These are phyloP conservation scores for Etheostoma perlongum DNA, from an alignment of 2,797 vertebrate species.

Conservation along the genomic window DNA sequence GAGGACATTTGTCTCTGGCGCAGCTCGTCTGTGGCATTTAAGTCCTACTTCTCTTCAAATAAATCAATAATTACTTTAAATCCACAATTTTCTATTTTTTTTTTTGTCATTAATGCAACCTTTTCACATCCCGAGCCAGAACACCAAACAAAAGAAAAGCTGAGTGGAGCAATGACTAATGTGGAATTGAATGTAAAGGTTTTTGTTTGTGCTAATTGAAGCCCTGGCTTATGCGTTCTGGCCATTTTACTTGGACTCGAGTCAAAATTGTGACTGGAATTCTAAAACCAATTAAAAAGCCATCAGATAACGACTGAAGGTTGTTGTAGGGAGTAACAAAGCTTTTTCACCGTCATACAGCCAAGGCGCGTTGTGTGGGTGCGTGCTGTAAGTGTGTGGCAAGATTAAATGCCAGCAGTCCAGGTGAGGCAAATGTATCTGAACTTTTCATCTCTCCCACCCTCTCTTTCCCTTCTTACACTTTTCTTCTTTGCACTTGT, in stretches of 20 bases:
- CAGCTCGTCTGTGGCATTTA: slow-evolving; percentile 72
- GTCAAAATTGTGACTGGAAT: slow-evolving; percentile 62
- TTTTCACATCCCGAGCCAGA: slow-evolving; percentile 58
- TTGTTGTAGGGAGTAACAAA: slow-evolving; percentile 61
- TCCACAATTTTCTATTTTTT: slow-evolving; percentile 55
- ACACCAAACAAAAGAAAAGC: slow-evolving; percentile 55
- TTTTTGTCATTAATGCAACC: slow-evolving; percentile 61
- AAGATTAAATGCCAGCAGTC: slow-evolving; percentile 39
- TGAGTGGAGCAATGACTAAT: slow-evolving; percentile 70
- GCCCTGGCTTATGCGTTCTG: slow-evolving; percentile 38
- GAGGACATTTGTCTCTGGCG: slow-evolving; percentile 67
- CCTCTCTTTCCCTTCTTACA: neutral
- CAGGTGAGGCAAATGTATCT: slow-evolving; percentile 20
- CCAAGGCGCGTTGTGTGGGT: slow-evolving; percentile 3
- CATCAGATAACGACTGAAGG: slow-evolving; percentile 58
- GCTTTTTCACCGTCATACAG: slow-evolving; percentile 33
- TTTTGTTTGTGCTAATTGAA: slow-evolving; percentile 59
- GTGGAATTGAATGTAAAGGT: slow-evolving; percentile 78
- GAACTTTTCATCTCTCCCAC: slow-evolving; percentile 6
- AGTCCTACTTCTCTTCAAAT: slow-evolving; percentile 68
- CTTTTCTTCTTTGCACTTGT: neutral
- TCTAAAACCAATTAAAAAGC: slow-evolving; percentile 72
- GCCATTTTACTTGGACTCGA: slow-evolving; percentile 48
- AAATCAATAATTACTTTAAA: slow-evolving; percentile 81
- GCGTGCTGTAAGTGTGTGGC: slow-evolving; percentile 10